A percentile compares a stretch with the other conserved stretches of the same genome.
Evolutionary conservation across 2,113 vertebrate genomes (phyloP).

Genomic region (Collichthys lucidus): DNA sequence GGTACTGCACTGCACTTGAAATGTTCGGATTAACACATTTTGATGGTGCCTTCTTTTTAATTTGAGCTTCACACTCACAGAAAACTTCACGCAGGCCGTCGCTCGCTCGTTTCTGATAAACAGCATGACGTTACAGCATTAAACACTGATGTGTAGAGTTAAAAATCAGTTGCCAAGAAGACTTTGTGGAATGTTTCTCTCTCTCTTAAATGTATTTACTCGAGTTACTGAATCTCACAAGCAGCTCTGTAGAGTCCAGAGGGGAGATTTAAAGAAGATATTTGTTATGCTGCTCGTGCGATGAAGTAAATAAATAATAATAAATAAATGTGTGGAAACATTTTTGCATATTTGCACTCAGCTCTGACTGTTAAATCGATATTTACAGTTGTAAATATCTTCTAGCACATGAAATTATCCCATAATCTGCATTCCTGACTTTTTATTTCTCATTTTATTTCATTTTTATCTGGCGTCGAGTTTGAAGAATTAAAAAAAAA

Average conservation of each 20-base stretch:
- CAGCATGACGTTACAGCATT: not conserved
- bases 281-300: slow-evolving; percentile 29
- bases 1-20: slow-evolving; percentile 22
- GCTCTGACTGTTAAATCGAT: slow-evolving; percentile 66
- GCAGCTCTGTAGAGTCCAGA: not conserved
- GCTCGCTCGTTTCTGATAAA: not conserved
- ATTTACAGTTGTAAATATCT: slow-evolving; percentile 25
- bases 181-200: slow-evolving; percentile 50
- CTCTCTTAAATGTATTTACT: not conserved
- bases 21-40: slow-evolving; percentile 31
- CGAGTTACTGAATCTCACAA: not conserved
- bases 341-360: slow-evolving; percentile 71
- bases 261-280: not conserved
- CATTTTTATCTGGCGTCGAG: not conserved
- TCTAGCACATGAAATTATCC: not conserved
- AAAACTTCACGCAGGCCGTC: not conserved
- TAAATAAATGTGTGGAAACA: not conserved
- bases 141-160: not conserved
- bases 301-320: not conserved
- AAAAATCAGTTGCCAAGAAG: slow-evolving; percentile 1
- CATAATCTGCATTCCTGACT: not conserved
- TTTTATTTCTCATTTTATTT: not conserved
- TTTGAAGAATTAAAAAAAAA: not conserved
- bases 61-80: slow-evolving; percentile 58
- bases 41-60: slow-evolving; percentile 70